These are phyloP conservation scores for Euzophera pinguis DNA, from an alignment of 2,888 invertebrate genomes.

Conservation along the genomic window DNA sequence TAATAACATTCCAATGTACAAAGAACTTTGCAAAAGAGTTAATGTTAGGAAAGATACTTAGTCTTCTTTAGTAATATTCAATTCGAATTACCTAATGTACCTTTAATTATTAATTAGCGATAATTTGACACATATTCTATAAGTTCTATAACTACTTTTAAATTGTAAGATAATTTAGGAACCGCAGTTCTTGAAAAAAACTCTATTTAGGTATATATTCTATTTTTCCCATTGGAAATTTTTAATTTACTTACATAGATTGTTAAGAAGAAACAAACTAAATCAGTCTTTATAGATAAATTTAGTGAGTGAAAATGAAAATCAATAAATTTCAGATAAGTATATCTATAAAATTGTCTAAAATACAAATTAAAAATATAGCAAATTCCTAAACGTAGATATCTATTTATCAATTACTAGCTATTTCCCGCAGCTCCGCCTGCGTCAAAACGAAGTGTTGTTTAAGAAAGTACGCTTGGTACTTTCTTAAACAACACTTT, in stretches of 20 bases:
- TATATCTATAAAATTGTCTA: not conserved
- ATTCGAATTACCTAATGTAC: not conserved
- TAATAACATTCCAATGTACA: no score
- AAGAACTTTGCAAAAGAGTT: no score
- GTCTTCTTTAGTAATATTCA: not conserved
- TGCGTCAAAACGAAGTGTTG: no score
- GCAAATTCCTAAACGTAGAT: constrained; percentile 5
- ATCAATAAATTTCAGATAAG: not conserved
- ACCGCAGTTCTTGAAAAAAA: constrained; percentile 3
- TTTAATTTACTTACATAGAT: not conserved
- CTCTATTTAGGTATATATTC: not conserved
- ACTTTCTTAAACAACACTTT: no score
- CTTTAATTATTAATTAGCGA: not conserved
- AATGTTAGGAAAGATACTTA: no score
- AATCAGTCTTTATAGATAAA: constrained; percentile 28
- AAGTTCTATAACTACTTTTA: not conserved
- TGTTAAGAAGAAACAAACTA: constrained; percentile 14
- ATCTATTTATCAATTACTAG: no score
- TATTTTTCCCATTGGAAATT: not conserved
- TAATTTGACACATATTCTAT: constrained; percentile 11
- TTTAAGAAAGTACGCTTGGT: no score
- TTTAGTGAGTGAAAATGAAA: constrained; percentile 8
- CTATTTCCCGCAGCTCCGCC: no score
- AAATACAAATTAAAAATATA: not conserved
- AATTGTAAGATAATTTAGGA: constrained; percentile 7